Base-by-base conservation (phyloP, 2,797 vertebrate species). In the Girardinus metallicus region DNA sequence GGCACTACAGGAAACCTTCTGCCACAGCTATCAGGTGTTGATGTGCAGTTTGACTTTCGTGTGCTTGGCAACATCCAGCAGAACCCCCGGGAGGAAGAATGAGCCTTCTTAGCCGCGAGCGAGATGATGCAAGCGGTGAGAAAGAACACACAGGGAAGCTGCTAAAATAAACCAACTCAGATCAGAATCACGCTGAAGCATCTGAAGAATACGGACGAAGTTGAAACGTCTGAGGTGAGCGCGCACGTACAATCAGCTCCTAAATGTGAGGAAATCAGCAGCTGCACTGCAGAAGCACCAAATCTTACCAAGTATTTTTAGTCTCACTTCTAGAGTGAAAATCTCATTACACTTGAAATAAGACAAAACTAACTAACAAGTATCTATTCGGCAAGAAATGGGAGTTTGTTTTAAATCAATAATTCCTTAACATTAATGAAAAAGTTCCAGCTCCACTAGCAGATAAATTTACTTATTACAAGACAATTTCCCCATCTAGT, bases 121-220 rank as follows among this genome's bases (percentile, higher is more conserved):
- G 0, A 60, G 71, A 57, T 86, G 80, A 89, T 78, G 87, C 78
- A 89, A 89, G 81, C 44, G 0, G 3, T 44, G 80, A 73, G 87
- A 87, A 87, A 89, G 70, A 84, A 83, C 7, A 36, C 66, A 16
- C 21, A 43, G 44, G 68, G 1, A 21, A 76, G 31, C 71, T 36
- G 80, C 77, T 78, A 72, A 73, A 74, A 51, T 4, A 16, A 80
- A 11, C 39, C 15, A 43, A 3, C 26, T 15, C 26, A 1, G 21
- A 34, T 12, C 1, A 75, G 12, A 39, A 71, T 11, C 75, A 0
- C 6, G 23, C 15, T 44, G 23, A 44, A 44, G 68, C 15, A 68
- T n/a, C 39, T 4, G 26, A 47, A 36, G 18, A 13, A 57, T 44
- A 51, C 0, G 13, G 75, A 64, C 43, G 0, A 29, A 29, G 55